Conservation (phyloP, 1,140 invertebrate species). For the Geopemphigus sp. region DNA sequence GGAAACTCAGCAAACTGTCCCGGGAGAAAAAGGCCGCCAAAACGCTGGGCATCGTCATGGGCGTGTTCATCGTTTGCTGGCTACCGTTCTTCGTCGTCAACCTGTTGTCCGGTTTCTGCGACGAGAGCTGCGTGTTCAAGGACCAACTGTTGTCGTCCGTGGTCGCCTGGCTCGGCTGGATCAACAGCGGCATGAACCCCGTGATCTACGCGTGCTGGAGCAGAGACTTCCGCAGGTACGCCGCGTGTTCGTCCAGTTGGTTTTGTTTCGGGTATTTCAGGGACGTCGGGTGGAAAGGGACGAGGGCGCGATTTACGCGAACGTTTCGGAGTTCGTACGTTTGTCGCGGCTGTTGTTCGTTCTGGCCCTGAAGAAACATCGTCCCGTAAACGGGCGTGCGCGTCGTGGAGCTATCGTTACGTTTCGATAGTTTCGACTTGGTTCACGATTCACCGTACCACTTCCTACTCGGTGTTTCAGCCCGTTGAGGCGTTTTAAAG, state of each 20-base stretch:
- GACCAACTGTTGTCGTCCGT: slow-evolving; percentile 88
- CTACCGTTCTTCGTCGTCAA: slow-evolving; percentile 98
- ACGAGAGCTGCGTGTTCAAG: slow-evolving; percentile 74
- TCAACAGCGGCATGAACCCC: slow-evolving; percentile 97
- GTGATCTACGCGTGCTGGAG: slow-evolving; percentile 97
- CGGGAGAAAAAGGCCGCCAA: slow-evolving; percentile 96
- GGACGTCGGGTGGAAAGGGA: no score
- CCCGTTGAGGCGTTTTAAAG: no score
- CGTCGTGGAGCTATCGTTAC: no score
- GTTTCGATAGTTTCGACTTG: no score
- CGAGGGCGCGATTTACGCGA: no score
- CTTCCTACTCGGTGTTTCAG: no score
- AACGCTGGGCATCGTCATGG: slow-evolving; percentile 91
- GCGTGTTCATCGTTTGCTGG: slow-evolving; percentile 98
- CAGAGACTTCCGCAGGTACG: slow-evolving; percentile 89
- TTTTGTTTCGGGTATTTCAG: no score
- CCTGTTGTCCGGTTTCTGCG: slow-evolving; percentile 84
- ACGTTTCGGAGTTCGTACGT: no score
- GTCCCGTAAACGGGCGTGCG: no score
- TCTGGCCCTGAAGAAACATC: no score
- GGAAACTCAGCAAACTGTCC: slow-evolving; percentile 87
- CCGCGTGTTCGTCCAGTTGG: not conserved
- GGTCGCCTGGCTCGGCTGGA: slow-evolving; percentile 98
- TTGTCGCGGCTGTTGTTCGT: no score
- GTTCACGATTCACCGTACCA: no score